A percentile compares a stretch with the other conserved stretches of the same genome.
These are phyloP conservation scores for Melinaea menophilus DNA, from an alignment of 2,888 invertebrate species.

Conservation along the genomic window DNA sequence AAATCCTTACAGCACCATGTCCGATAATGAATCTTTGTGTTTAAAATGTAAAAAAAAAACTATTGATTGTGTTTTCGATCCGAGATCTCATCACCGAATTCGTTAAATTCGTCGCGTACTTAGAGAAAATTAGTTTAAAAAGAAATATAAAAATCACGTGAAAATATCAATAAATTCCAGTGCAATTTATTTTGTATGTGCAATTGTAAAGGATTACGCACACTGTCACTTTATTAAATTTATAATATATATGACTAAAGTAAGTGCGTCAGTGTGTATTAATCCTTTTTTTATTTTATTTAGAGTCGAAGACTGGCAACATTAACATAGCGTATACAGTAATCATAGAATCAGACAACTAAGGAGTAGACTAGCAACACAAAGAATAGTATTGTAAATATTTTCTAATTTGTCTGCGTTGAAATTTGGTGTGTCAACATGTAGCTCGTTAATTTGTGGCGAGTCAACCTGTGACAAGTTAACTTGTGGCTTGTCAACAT, in stretches of 20 bases:
- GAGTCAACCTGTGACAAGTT: too few species aligned
- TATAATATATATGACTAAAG: constrained; percentile 5
- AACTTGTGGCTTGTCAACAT: too few species aligned
- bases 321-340: constrained; percentile 10
- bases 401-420: too few species aligned
- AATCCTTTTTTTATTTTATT: constrained; percentile 2
- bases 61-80: not conserved
- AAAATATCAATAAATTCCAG: not conserved
- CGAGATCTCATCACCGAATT: constrained; percentile 48
- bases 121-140: constrained; percentile 24
- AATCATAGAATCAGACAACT: too few species aligned
- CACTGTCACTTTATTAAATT: constrained; percentile 1
- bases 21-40: not conserved
- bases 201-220: not conserved
- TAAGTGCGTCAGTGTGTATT: constrained; percentile 11
- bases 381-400: constrained; percentile 7
- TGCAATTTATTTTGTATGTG: not conserved
- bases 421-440: too few species aligned
- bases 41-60: not conserved
- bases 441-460: too few species aligned
- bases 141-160: not conserved
- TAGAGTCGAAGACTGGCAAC: constrained; percentile 21
- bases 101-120: constrained; percentile 35
- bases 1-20: too few species aligned
- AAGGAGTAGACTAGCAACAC: constrained; percentile 4